A percentile compares a stretch with the other conserved stretches of the same genome.
Conservation (phyloP, 1,140 invertebrate genomes). For the Nixonia krombeini region DNA sequence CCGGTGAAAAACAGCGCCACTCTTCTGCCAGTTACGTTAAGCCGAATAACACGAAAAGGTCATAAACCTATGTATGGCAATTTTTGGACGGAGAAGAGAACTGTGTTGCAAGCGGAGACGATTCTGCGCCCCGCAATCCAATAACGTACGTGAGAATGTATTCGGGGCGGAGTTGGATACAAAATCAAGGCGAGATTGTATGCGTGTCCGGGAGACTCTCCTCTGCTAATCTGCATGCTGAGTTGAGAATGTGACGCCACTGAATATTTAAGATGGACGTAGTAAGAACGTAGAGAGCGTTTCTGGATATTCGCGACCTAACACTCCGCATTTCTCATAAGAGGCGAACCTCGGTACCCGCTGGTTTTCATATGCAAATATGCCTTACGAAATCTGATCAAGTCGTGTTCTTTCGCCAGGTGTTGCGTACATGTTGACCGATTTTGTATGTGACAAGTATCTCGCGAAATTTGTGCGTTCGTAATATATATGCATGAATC, state of each 20-base stretch:
- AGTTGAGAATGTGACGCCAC: constrained; percentile 66
- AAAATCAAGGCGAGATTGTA: constrained; percentile 58
- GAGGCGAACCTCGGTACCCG: constrained; percentile 63
- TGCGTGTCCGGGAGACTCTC: constrained; percentile 62
- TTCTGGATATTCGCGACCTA: constrained; percentile 53
- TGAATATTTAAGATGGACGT: constrained; percentile 69
- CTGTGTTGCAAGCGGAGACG: too few species aligned
- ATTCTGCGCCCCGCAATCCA: constrained; percentile 27
- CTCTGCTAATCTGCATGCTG: constrained; percentile 67
- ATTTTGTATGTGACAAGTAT: constrained; percentile 40
- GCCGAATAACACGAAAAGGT: too few species aligned
- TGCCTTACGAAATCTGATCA: constrained; percentile 41
- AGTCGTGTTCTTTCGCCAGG: constrained; percentile 50
- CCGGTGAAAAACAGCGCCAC: too few species aligned
- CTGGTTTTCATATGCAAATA: constrained; percentile 71
- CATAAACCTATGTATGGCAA: too few species aligned
- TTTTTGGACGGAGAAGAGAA: too few species aligned
- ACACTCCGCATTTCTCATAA: constrained; percentile 58
- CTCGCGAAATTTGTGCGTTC: constrained; percentile 20
- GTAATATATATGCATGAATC: constrained; percentile 40
- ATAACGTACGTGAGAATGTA: constrained; percentile 41
- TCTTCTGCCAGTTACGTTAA: too few species aligned
- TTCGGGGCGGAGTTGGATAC: constrained; percentile 49
- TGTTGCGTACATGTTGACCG: constrained; percentile 50
- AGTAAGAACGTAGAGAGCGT: constrained; percentile 38